phyloP scores from a whole-genome alignment of 2,797 vertebrate species.

The Gallirallus australis region DNA sequence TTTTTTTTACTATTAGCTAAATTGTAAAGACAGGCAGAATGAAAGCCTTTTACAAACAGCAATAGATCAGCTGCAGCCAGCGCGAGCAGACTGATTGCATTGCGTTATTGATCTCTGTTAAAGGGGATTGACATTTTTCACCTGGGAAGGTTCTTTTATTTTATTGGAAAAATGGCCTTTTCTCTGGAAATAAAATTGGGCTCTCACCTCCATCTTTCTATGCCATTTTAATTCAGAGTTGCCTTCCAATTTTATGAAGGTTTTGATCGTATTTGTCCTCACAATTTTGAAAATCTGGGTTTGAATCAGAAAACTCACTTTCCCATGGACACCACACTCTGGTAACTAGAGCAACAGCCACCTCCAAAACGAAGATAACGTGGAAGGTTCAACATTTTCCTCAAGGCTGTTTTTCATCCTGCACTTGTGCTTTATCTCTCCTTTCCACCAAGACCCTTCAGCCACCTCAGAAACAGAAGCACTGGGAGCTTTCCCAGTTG shows the following conservation, averaged over 20 bases:
- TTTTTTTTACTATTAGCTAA: conserved; percentile 5
- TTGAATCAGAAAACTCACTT: background rate
- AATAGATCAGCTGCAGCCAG: background rate
- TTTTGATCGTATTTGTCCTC: background rate
- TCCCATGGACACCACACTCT: background rate
- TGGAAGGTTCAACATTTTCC: background rate
- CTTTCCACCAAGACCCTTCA: background rate
- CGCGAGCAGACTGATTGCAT: background rate
- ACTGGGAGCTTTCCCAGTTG: background rate
- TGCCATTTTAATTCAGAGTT: background rate
- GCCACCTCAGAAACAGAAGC: background rate
- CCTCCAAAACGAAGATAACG: background rate
- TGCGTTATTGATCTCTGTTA: conserved; percentile 30
- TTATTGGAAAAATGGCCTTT: background rate
- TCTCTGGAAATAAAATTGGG: background rate
- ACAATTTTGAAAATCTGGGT: background rate
- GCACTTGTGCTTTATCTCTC: background rate
- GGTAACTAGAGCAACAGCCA: background rate
- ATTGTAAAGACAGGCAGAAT: background rate
- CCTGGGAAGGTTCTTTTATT: conserved; percentile 4
- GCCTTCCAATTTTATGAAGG: background rate
- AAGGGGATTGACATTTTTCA: conserved; percentile 25
- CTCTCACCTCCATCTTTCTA: background rate
- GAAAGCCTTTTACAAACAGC: conserved; percentile 48
- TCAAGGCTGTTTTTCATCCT: background rate